Evolutionary conservation across 2,113 vertebrate genomes (phyloP), one percentile per base, ranked within the genome.

Genomic region (Catharus minimus): DNA sequence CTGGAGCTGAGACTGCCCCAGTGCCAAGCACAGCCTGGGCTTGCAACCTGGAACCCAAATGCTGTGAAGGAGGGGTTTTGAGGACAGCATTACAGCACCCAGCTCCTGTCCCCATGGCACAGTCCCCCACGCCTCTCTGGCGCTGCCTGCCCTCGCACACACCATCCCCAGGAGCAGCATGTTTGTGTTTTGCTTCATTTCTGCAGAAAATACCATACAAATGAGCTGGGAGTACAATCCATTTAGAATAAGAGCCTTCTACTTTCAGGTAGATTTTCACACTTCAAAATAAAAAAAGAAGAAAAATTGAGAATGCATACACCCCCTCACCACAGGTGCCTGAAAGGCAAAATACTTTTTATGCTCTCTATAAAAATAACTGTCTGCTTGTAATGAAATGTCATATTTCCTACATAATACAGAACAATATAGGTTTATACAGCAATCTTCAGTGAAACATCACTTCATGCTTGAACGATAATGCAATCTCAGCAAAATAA

Each of bases 371-470:
- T 94, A 96, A 92, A 96, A 94, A 88, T 86, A 80, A 95, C 71
- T 80, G 78, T 65, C 92, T 95, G 64, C 74, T 93, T 68, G 10
- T 93, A 96, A 96, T 92, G 90, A 95, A 96, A 95, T 90, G 93
- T 52, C 39, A 5, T 84, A 94, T 93, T 94, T 95, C 71, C 69
- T 49, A 66, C 53, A 86, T 88, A 90, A 95, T 85, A 80, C 41
- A 92, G 86, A 93, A 91, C 71, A 93, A 85, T 93, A 95, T 60
- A 67, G 89, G 66, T 87, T 93, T 93, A 93, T 88, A 93, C 88
- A 86, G 86, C 88, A 95, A 96, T 95, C 93, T 94, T 95, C 93
- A 86, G 76, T 93, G 88, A 93, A 94, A 95, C 83, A 95, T 87
- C n/a, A 2, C 92, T 95, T 96, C 94, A 94, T 75, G 84, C 80